Evolutionary conservation across 2,797 vertebrate genomes (phyloP), one percentile per base, ranked within the genome.

Genomic region (Pangasius mekongensis): DNA sequence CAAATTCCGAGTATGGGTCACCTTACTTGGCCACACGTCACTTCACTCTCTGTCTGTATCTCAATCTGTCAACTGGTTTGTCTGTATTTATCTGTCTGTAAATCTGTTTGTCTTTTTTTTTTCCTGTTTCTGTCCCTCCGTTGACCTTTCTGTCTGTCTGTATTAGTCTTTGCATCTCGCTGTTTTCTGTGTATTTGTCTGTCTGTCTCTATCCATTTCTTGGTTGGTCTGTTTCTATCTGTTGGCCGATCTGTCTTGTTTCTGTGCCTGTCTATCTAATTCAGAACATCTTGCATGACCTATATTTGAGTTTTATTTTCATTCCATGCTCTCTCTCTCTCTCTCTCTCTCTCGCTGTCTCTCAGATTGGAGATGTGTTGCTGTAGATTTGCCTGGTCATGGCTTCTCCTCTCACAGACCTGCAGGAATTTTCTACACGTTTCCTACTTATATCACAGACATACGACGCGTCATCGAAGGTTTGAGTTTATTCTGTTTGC

Each of bases 331-430:
- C 2, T 80, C 0, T 56, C 47, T 73, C 18, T 10, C 20, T 43
- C 9, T 24, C 69, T 52, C 6, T 54, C 36, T 73, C 39, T 74
- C 20, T 47, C 36, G 36, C 39, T 87, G 33, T 77, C 83, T 81
- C 24, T 78, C 16, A 99, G 98, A 95, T 76, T 96, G 90, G 87
- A 94, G 91, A 52, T 99, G 96, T 0, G 95, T 99, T 67, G 97
- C 97, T 0, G 76, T 98, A 93, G 98, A 99, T 92, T 94, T 98
- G 52, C 91, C 96, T 16, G 98, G 98, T 58, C 98, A 99, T 0
- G 98, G 98, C 0, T 90, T 93, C n/a, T 99, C 98, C 0, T 98
- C 97, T 11, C 98, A 98, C 90, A 94, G 97, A 24, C 94, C 96
- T 69, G 91, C 95, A 0, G 98, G 98, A 39, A 91, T 92, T 73